Base-by-base conservation (phyloP, 2,113 vertebrate genomes). In the Pterocles burchelli region DNA sequence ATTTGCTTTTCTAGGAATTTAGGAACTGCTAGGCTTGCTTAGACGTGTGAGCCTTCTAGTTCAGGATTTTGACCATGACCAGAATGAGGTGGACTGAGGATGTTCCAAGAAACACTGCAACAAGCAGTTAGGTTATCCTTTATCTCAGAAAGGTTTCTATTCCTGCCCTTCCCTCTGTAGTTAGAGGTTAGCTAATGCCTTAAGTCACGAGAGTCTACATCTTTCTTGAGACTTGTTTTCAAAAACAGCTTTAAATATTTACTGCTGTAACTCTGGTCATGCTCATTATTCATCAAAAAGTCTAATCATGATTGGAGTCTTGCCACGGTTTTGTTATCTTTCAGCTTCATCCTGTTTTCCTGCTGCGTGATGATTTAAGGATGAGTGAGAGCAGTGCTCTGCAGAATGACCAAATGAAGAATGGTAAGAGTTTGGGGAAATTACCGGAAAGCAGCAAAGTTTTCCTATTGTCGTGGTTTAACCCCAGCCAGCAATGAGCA, bases 81-180 rank as follows among this genome's bases (percentile, higher is more conserved):
- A 96, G 95, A 93, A 21, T 4, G 1, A 29, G 34, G 33, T 2
- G 1, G 74, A 85, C 46, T 3, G 26, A 61, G 87, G 81, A 33
- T 78, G 74, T 94, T 96, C 93, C 90, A 90, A 91, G 72, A 94
- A 96, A 94, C 38, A 43, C 71, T 86, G 55, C 55, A 83, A 52
- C 52, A 88, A 80, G 85, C 65, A 90, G 78, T 95, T 62, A 70
- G 71, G 78, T 89, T 94, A 57, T 58, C 72, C 72, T 63, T 95
- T 97, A 93, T 95, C 93, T 93, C 48, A 59, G 78, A 74, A 71
- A 88, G 90, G 38, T 95, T 95, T 96, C 92, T 82, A 93, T 95
- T 96, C 85, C 85, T 92, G 67, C 78, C 54, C 45, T 83, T 94
- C 51, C 13, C 55, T 85, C 49, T 88, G 75, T 61, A 95, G 91